Evolutionary conservation across 2,888 invertebrate genomes (phyloP), one percentile per base, ranked within the genome.

Genomic region (Agriopis marginaria): DNA sequence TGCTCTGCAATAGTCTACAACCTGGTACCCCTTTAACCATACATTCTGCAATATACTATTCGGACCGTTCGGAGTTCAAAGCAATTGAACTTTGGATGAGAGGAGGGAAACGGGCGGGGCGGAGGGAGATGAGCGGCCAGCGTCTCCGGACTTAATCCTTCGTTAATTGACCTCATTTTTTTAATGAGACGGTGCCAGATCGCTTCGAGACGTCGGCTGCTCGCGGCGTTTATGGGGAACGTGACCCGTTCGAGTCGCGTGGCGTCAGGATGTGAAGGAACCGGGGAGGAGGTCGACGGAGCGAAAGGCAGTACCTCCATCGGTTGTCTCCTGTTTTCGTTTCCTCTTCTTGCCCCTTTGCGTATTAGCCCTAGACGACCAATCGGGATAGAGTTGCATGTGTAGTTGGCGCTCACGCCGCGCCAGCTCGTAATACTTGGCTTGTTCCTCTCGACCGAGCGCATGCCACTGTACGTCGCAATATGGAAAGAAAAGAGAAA

Each of bases 341-440:
- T 99, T 99, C 97, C 99, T 98, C 97, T 99, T 99, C 96, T 98
- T 98, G 96, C 99, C 99, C 95, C 98, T 98, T 95, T 99, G 99
- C 96, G 99, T 99, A 97, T 99, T 99, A 95, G 99, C 97, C 95
- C 99, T 99, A 96, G 98, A 98, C 95, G 98, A 98, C 99, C 99
- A 99, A 96, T 99, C 98, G 92, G 99, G 99, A 96, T 99, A 99
- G 95, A 98, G 97, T 96, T 99, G 98, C 97, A 98, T 97, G 96
- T 99, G 99, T 94, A 98, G 97, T 96, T 99, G 99, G 95, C 99
- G 97, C 96, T 99, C 99, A 95, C 98, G 97, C 94, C 98, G 96
- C 90, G 99, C 99, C 97, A 99, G 96, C 95, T 99, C 99, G 96
- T 99, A 99, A 97, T 99, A 99, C 96, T 99, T 99, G 95, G 98